Percentiles rank a stretch among this genome's conserved stretches.
phyloP scores from a whole-genome alignment of 2,113 vertebrate species.

The Oryctolagus cuniculus region DNA sequence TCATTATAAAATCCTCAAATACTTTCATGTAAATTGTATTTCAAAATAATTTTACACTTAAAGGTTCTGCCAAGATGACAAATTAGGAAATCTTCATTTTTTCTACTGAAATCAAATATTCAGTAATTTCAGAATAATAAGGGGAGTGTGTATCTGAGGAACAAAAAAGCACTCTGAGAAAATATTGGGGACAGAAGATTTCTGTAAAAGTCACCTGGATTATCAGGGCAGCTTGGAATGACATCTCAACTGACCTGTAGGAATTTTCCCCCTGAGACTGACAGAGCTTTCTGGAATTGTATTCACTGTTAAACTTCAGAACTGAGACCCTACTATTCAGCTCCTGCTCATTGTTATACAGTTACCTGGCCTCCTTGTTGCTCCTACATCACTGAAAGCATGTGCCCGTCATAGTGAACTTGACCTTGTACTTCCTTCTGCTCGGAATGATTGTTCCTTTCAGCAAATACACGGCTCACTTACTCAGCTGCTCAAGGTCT shows the following conservation, averaged over 20 bases:
- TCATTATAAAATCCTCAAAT: background rate
- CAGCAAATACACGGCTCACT: background rate
- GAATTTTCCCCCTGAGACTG: background rate
- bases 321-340: background rate
- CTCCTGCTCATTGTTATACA: background rate
- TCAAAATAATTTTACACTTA: background rate
- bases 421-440: background rate
- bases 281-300: background rate
- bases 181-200: background rate
- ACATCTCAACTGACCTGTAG: background rate
- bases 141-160: background rate
- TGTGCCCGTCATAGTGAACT: background rate
- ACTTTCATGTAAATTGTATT: conserved; percentile 3
- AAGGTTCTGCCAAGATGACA: background rate
- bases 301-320: background rate
- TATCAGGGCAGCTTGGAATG: background rate
- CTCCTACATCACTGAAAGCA: background rate
- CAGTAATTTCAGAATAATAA: background rate
- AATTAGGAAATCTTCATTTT: background rate
- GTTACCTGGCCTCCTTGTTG: background rate
- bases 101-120: background rate
- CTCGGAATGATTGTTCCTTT: background rate
- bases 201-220: background rate
- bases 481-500: background rate
- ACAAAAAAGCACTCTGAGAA: background rate